Conservation (phyloP, 1,140 invertebrate species). For the Nomia melanderi region DNA sequence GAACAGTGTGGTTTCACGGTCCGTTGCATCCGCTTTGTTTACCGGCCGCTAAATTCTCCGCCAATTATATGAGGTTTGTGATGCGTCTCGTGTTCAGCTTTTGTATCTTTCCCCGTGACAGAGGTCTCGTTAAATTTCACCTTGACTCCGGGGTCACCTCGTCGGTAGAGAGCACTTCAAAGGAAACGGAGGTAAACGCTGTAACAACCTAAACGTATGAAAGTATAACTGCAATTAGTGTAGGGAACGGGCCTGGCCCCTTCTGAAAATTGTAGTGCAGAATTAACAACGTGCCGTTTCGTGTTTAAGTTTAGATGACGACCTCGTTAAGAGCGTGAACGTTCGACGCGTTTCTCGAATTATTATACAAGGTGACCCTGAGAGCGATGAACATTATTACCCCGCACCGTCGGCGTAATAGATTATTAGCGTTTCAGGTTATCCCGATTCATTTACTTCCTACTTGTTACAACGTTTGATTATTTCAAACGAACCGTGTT, state of each 20-base stretch:
- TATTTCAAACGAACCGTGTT: too few relatives aligned
- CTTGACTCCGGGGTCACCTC: slow-evolving; percentile 39
- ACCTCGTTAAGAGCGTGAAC: slow-evolving; percentile 26
- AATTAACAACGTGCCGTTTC: slow-evolving; percentile 42
- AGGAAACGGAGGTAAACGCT: slow-evolving; percentile 40
- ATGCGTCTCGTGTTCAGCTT: slow-evolving; percentile 52
- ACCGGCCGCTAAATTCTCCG: slow-evolving; percentile 72
- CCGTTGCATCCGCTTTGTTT: slow-evolving; percentile 72
- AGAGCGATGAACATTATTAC: background rate
- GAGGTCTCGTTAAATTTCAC: slow-evolving; percentile 53
- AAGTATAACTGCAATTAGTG: slow-evolving; percentile 49
- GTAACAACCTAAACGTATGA: slow-evolving; percentile 45
- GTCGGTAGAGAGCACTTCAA: slow-evolving; percentile 37
- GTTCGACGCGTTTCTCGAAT: slow-evolving; percentile 4
- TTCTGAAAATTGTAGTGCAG: slow-evolving; percentile 44
- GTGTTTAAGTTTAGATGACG: slow-evolving; percentile 26
- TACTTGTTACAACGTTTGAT: too few relatives aligned
- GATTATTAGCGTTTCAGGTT: too few relatives aligned
- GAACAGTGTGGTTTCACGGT: slow-evolving; percentile 72
- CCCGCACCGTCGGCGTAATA: too few relatives aligned
- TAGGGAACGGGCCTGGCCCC: slow-evolving; percentile 34
- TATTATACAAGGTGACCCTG: background rate
- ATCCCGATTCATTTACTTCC: too few relatives aligned
- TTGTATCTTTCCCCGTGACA: slow-evolving; percentile 52
- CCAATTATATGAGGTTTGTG: slow-evolving; percentile 78